phyloP scores from a whole-genome alignment of 2,888 invertebrate species.

The Linnaemya vulpina region DNA sequence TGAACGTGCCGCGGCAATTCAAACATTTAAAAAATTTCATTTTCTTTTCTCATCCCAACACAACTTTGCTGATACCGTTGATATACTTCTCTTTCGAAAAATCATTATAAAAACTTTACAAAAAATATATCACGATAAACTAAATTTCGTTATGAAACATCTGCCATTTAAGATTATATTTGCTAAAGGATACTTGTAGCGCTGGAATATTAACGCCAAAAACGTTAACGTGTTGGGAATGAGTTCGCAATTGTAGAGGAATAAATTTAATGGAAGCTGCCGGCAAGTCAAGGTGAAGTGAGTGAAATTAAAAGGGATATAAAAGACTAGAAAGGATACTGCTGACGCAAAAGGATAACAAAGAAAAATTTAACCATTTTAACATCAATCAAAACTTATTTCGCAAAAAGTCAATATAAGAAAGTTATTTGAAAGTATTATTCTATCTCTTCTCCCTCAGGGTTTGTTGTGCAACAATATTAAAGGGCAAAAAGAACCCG shows the following conservation, averaged over 20 bases:
- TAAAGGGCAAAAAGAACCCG: background rate
- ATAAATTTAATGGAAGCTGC: conserved; percentile 2
- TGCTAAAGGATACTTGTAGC: background rate
- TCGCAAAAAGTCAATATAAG: conserved; percentile 18
- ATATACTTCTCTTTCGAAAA: background rate
- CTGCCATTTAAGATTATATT: conserved; percentile 2
- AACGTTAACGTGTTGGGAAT: background rate
- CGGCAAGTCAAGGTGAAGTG: background rate
- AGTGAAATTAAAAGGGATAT: background rate
- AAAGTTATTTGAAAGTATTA: background rate
- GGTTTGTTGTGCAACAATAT: background rate
- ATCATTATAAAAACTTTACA: background rate
- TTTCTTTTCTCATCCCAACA: background rate
- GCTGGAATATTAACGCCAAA: conserved; percentile 1
- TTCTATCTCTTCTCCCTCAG: background rate
- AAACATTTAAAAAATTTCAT: background rate
- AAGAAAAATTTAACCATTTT: conserved; percentile 28
- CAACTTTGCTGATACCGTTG: no score
- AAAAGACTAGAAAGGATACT: background rate
- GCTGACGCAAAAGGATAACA: background rate
- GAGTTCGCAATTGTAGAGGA: background rate
- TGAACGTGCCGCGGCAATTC: background rate
- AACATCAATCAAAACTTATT: conserved; percentile 39
- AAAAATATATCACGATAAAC: background rate
- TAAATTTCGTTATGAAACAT: conserved; percentile 6